A percentile compares a stretch with the other conserved stretches of the same genome.
These are phyloP conservation scores for Mesorhabditis belari DNA, from an alignment of 2,888 invertebrate genomes.

Conservation along the genomic window DNA sequence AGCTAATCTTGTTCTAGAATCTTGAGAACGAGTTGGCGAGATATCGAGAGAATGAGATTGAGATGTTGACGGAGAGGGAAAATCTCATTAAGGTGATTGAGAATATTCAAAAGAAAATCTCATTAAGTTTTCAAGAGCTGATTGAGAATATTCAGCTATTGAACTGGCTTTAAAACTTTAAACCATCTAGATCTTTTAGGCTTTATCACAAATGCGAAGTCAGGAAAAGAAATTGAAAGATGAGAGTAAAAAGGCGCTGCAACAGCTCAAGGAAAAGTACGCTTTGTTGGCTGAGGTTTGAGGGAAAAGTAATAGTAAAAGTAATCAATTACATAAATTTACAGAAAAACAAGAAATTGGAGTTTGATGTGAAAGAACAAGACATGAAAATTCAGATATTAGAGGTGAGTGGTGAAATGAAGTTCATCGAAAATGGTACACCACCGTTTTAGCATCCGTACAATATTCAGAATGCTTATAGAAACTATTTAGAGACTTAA, in stretches of 20 bases:
- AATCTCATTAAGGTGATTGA: not conserved
- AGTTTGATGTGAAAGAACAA: constrained; percentile 1
- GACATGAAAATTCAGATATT: not conserved
- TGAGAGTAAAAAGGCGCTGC: too few relatives aligned
- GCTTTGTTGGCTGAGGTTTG: not conserved
- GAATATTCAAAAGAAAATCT: too few relatives aligned
- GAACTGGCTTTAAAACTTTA: too few relatives aligned
- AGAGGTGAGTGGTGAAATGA: not conserved
- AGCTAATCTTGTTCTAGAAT: not conserved
- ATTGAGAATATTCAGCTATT: too few relatives aligned
- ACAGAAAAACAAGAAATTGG: constrained; percentile 4
- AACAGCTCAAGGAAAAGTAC: too few relatives aligned
- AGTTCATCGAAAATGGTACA: not conserved
- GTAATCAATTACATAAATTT: too few relatives aligned
- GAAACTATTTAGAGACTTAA: too few relatives aligned
- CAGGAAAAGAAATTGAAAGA: too few relatives aligned
- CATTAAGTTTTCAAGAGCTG: too few relatives aligned
- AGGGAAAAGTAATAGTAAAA: not conserved
- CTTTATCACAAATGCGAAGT: too few relatives aligned
- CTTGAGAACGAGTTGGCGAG: not conserved
- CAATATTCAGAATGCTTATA: too few relatives aligned
- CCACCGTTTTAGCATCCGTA: not conserved
- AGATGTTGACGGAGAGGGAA: not conserved
- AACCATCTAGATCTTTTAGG: too few relatives aligned
- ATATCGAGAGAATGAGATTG: not conserved